Evolutionary conservation across 1,140 invertebrate species (phyloP).

Genomic region (Leptoteleia sp.): DNA sequence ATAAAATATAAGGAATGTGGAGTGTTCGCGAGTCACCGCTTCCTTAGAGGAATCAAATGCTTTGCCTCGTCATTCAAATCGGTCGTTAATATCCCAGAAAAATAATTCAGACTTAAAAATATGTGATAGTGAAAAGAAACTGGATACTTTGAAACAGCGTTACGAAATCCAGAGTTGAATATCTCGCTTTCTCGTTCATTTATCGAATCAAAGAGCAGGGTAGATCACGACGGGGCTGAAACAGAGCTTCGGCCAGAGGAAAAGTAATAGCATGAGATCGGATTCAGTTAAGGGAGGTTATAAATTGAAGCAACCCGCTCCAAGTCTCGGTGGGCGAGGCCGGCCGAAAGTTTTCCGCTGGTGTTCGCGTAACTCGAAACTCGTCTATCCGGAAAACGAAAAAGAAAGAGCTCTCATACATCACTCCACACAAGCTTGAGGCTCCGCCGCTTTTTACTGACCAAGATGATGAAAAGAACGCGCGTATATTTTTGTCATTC

Average conservation of each 20-base stretch:
- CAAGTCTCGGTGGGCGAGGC: conserved; percentile 73
- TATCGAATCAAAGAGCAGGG: conserved; percentile 63
- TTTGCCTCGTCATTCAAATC: conserved; percentile 3
- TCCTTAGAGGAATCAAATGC: background rate
- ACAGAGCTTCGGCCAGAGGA: conserved; percentile 67
- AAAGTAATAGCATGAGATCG: conserved; percentile 72
- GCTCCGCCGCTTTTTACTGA: conserved; percentile 68
- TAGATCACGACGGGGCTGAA: conserved; percentile 55
- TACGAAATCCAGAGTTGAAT: conserved; percentile 39
- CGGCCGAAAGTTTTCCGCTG: conserved; percentile 76
- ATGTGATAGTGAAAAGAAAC: conserved; percentile 14
- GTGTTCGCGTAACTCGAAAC: conserved; percentile 78
- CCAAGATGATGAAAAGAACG: conserved; percentile 71
- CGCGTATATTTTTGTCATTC: conserved; percentile 38
- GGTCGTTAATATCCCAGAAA: background rate
- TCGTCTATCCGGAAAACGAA: conserved; percentile 76
- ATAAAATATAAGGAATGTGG: too few species aligned
- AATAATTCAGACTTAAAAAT: conserved; percentile 12
- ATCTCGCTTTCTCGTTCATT: conserved; percentile 50
- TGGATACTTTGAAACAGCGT: conserved; percentile 30
- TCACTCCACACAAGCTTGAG: conserved; percentile 66
- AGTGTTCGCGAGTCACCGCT: too few species aligned
- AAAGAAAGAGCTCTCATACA: conserved; percentile 75
- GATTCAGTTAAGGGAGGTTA: conserved; percentile 78
- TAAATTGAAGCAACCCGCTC: conserved; percentile 75